Evolutionary conservation across 2,113 vertebrate species (phyloP), one percentile per base, ranked within the genome.

Genomic region (Thomomys bottae): DNA sequence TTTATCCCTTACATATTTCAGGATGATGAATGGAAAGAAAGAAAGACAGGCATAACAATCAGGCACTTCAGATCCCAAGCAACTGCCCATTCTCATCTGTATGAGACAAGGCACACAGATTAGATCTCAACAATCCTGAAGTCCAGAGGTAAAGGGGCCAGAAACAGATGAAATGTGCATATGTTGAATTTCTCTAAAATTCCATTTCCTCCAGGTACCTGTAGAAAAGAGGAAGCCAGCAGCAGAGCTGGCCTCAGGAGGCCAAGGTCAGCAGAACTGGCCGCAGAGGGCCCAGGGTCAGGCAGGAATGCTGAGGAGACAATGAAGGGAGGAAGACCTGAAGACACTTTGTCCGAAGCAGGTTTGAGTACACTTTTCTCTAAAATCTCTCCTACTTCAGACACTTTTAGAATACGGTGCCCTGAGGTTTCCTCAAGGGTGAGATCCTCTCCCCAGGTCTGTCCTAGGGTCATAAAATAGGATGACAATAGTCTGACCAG

Each of bases 401-500:
- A 5, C 26, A 79, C 18, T 83, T 38, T 79, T 75, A 88, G 61
- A 94, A 85, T 78, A 24, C 24, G 11, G 42, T 49, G 32, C 54
- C 94, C 59, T 83, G n/a, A 89, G 83, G 86, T 92, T 38, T 79
- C 84, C 91, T 84, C 32, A 30, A 80, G 28, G 12, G 24, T 61
- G 24, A 26, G 40, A 86, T 66, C 32, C 32, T 38, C 32, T 70
- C 78, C 26, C 92, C 40, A 8, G 54, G 80, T 88, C 84, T 72
- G 42, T 84, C 94, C 77, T n/a, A 24, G 81, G 57, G 77, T 70
- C 18, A 34, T 93, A 89, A 94, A 96, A 92, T 76, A 91, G 68
- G 45, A 76, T 8, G 32, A 38, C 26, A 42, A 73, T 28, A 81
- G 68, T 89, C 77, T 87, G 89, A 88, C 5, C 36, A 20, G 57